Base-by-base conservation (phyloP, 1,140 invertebrate species). In the Ceratina calcarata region DNA sequence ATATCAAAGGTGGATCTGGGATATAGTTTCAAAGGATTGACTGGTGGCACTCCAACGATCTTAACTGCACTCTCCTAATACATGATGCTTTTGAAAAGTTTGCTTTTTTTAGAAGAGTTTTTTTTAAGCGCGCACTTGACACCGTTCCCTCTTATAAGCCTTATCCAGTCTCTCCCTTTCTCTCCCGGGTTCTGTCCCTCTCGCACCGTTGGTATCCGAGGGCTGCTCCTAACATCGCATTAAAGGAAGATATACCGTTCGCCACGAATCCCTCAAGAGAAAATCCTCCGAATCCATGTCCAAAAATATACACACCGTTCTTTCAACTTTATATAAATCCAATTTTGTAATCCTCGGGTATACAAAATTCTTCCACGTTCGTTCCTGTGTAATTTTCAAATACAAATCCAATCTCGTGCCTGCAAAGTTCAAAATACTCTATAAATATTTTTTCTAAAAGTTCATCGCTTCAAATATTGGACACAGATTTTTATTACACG, bases 111-210 rank as follows among this genome's bases (percentile, higher is more conserved):
- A 77, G 75, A 77, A 51, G 37, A 70, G 75, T 57, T 70, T 70
- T 77, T 68, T 77, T 77, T 77, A 70, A 77, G 75, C 75, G 75
- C 57, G 57, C 75, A 70, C 75, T 77, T 77, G 75, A 77, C 75
- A 77, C 77, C 77, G 53, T 73, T 78, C 69, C 69, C 61, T 65
- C 77, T 78, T 65, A 71, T 73, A 72, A 71, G 68, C 77, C 60
- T 58, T 72, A 71, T 55, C 58, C 27, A 57, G 53, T 60, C 57
- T 22, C 24, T 64, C 32, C 24, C 61, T 60, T 2, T 58, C 64
- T 51, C 75, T 10, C 22, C 1, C 22, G 22, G 58, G 16, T 20
- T n/a, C 24, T n/a, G 4, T 27, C 22, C n/a, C 16, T 32, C 69
- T 72, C 58, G 18, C 18, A 18, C 32, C 12, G 32, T 3, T 13